phyloP scores from a whole-genome alignment of 2,797 vertebrate species.

The Alosa sapidissima region DNA sequence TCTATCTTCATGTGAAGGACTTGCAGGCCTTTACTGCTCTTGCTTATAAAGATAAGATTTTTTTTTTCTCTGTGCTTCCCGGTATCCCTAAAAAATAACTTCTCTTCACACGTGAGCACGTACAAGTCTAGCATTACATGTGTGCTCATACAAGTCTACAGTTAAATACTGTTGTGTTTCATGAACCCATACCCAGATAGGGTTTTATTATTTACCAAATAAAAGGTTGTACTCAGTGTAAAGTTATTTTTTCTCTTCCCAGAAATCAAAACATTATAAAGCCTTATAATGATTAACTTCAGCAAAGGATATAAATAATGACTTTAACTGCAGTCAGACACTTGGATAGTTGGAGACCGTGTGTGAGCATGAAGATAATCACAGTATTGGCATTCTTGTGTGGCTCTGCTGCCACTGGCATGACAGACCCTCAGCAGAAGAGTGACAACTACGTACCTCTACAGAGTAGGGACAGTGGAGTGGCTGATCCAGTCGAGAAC shows the following conservation, averaged over 20 bases:
- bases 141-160: no score
- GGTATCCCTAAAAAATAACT: not conserved
- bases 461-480: not conserved
- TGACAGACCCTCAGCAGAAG: not conserved
- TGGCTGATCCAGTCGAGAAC: not conserved
- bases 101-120: not conserved
- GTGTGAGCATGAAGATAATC: not conserved
- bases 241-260: no score
- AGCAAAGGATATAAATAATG: not conserved
- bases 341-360: not conserved
- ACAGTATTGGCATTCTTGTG: not conserved
- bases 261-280: not conserved
- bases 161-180: no score
- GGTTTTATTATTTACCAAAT: no score
- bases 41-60: not conserved
- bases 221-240: no score
- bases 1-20: no score
- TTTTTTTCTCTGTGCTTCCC: not conserved
- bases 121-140: no score
- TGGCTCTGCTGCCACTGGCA: not conserved
- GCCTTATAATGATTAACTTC: not conserved
- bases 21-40: not conserved
- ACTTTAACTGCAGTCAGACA: not conserved
- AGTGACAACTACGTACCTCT: no score
- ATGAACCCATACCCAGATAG: no score